Base-by-base conservation (phyloP, 2,797 vertebrate genomes). In the Sebastes steindachneri region DNA sequence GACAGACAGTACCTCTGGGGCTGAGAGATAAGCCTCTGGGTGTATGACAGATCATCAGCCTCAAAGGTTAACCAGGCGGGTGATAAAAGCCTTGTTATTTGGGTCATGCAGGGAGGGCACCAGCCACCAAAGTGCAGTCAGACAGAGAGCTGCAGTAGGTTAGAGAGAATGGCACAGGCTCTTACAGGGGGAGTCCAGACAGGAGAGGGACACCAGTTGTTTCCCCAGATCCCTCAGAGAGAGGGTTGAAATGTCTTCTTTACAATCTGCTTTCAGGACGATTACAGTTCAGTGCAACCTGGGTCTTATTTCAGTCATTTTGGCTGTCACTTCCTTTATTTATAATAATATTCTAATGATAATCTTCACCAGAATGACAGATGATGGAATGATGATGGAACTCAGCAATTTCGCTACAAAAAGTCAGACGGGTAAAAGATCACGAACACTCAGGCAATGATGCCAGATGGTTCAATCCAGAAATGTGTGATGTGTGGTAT, bases 61-160 rank as follows among this genome's bases (percentile, higher is more conserved):
- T 88, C 81, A 90, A 92, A 94, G 90, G 90, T 93, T 90, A 94
- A 91, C 83, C 82, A 82, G 84, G 75, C 79, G 82, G 86, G 83
- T 82, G 84, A 84, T 87, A 79, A 91, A 87, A 90, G 90, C 86
- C 75, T 85, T 85, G 81, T 82, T 90, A 85, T 91, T 82, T 91
- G 86, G 88, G 89, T 91, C 88, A 82, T 79, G 82, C 60, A 66
- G 81, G 29, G 62, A 80, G 64, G 70, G 62, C 83, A 79, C n/a
- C n/a, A 37, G 12, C 26, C 71, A 33, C 62, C 72, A 67, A 72
- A 78, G 74, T 35, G 81, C 62, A 84, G 80, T 41, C 85, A 75
- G 83, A 59, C 41, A 28, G 73, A 12, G 79, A 77, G 63, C 60
- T 10, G 80, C 68, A 71, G 68, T 10, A 9, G 65, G 67, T 60